Evolutionary conservation across 2,113 vertebrate species (phyloP).

Genomic region (Anolis sagrei): DNA sequence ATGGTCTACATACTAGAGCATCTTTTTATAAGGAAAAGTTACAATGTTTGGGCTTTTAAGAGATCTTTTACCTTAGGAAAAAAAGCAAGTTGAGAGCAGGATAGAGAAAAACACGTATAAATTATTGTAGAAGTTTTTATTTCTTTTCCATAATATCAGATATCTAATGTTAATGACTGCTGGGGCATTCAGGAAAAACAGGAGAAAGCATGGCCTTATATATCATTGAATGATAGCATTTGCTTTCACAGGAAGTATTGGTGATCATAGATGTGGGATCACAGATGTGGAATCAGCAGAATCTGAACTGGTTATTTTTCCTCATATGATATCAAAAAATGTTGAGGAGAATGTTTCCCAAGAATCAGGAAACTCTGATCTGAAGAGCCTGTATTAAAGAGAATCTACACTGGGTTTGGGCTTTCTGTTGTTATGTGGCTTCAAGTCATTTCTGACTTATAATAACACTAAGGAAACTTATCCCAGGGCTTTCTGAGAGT

Average conservation of each 20-base stretch:
- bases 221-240: background rate
- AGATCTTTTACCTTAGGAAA: background rate
- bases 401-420: no score
- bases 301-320: no score
- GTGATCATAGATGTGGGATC: no score
- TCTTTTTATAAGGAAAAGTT: background rate
- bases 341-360: no score
- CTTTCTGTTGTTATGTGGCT: no score
- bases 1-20: no score
- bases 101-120: background rate
- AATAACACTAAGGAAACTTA: no score
- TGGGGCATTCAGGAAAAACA: background rate
- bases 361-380: no score
- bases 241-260: background rate
- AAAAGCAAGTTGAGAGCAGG: background rate
- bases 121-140: background rate
- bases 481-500: no score
- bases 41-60: background rate
- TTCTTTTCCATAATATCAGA: background rate
- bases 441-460: no score
- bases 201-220: background rate
- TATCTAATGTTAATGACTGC: background rate
- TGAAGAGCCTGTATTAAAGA: no score
- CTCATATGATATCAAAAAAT: no score
- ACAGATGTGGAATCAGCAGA: background rate